Conservation (phyloP, 2,888 invertebrate species). For the Xylota sylvarum region DNA sequence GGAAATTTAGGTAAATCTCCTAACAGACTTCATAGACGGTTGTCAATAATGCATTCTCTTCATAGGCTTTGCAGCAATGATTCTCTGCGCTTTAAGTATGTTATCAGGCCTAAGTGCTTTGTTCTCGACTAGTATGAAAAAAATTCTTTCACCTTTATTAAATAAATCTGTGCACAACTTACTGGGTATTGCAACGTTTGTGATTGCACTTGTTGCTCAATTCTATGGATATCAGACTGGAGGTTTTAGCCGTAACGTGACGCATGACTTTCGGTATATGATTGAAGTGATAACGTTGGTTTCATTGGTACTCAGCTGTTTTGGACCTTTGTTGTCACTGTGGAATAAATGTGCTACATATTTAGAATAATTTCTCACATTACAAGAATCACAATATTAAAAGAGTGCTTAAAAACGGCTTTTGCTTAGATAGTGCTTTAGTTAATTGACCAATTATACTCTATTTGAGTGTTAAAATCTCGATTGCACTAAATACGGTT, state of each 20-base stretch:
- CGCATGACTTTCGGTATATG: conserved; percentile 78
- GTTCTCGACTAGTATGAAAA: conserved; percentile 80
- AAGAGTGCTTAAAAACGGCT: neutral
- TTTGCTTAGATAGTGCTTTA: no score
- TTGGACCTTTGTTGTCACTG: conserved; percentile 81
- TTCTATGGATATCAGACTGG: conserved; percentile 83
- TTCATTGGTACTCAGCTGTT: conserved; percentile 80
- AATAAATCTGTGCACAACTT: conserved; percentile 83
- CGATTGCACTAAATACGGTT: neutral
- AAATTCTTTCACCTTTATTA: conserved; percentile 80
- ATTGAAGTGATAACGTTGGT: conserved; percentile 82
- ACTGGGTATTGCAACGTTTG: conserved; percentile 81
- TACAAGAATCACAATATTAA: neutral
- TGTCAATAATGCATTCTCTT: neutral
- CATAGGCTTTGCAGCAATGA: conserved; percentile 82
- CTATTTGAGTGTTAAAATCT: no score
- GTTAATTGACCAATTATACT: no score
- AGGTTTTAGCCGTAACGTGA: conserved; percentile 78
- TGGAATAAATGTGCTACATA: conserved; percentile 77
- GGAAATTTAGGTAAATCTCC: conserved; percentile 80
- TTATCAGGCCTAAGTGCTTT: conserved; percentile 81
- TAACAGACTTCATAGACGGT: neutral
- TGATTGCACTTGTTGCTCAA: conserved; percentile 81
- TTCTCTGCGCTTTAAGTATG: conserved; percentile 81
- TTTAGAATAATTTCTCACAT: conserved; percentile 23